Conservation (phyloP, 2,888 invertebrate species). For the Coremacera marginata region DNA sequence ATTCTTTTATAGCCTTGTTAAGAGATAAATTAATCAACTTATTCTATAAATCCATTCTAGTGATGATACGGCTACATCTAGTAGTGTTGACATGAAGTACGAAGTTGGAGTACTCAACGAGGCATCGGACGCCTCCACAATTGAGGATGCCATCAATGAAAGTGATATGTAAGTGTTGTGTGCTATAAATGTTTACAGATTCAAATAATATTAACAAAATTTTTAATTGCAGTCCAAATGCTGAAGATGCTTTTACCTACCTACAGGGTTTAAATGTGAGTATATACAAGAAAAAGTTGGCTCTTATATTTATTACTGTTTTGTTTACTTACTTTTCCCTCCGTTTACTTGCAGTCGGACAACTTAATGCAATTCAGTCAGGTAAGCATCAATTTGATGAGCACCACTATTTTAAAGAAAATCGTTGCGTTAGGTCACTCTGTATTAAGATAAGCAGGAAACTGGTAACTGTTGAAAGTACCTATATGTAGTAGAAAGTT, state of each 20-base stretch:
- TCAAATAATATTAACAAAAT: not conserved
- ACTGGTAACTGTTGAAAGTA: conserved; percentile 60
- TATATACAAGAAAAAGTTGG: conserved; percentile 38
- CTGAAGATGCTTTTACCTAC: conserved; percentile 57
- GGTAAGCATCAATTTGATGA: conserved; percentile 49
- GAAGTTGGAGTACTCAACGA: conserved; percentile 19
- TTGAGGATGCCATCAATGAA: conserved; percentile 44
- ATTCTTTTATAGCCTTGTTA: too few species aligned
- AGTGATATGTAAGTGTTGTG: conserved; percentile 46
- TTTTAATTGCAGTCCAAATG: conserved; percentile 44
- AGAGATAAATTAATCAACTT: too few species aligned
- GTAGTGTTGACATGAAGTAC: not conserved
- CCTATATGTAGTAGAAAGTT: conserved; percentile 46
- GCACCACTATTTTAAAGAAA: conserved; percentile 52
- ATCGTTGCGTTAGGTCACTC: conserved; percentile 62
- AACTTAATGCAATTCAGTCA: conserved; percentile 65
- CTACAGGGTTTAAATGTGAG: conserved; percentile 62
- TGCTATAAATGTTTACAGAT: not conserved
- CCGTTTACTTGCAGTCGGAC: conserved; percentile 55
- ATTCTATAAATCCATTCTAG: not conserved
- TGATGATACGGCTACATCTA: not conserved
- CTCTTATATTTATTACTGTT: conserved; percentile 20
- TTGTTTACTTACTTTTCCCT: conserved; percentile 16
- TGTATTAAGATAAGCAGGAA: conserved; percentile 66
- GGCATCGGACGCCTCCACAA: conserved; percentile 47